Evolutionary conservation across 2,888 invertebrate genomes (phyloP), one percentile per base, ranked within the genome.

Genomic region (Capitulum mitella): DNA sequence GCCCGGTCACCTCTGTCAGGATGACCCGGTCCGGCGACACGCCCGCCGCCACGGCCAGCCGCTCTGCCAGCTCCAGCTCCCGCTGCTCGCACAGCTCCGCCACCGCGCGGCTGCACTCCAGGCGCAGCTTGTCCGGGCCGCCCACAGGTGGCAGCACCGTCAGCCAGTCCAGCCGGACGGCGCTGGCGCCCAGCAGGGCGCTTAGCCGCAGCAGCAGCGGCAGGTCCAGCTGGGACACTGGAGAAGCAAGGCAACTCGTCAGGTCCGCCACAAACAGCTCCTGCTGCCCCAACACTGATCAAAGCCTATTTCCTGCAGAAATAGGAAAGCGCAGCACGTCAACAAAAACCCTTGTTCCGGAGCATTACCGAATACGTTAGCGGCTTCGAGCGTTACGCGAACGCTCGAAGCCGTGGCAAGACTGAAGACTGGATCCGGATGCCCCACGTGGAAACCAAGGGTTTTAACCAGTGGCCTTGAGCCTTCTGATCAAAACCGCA

Each of bases 101-200:
- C 70, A 70, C 70, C 29, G 14, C 29, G 70, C 70, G 70, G 70
- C 37, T 40, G 37, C 8, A 10, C 40, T 70, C 70, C 22, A 37
- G 26, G 22, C 70, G 19, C 37, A 70, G 40, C 40, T 70, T 37
- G 26, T 70, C 37, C 40, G 70, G 37, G 40, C 40, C 70, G 40
- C 70, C 70, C 26, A 26, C 40, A 70, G 70, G 70, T 40, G 70
- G 70, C 70, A 70, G 70, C 16, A 22, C 70, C 3, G 37, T 70
- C 40, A 70, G 37, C 70, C 70, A 70, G 37, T 70, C 70, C 40
- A 70, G 70, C 22, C 40, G 70, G 10, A 70, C 40, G 19, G 37
- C 70, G 40, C 37, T 40, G 70, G 70, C 10, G 37, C 37, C 37
- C 26, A 70, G 70, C 10, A 70, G 22, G 0, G 26, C 16, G 40